These are phyloP conservation scores for Astatoreochromis straeleni DNA, from an alignment of 2,113 vertebrate species.

Conservation along the genomic window DNA sequence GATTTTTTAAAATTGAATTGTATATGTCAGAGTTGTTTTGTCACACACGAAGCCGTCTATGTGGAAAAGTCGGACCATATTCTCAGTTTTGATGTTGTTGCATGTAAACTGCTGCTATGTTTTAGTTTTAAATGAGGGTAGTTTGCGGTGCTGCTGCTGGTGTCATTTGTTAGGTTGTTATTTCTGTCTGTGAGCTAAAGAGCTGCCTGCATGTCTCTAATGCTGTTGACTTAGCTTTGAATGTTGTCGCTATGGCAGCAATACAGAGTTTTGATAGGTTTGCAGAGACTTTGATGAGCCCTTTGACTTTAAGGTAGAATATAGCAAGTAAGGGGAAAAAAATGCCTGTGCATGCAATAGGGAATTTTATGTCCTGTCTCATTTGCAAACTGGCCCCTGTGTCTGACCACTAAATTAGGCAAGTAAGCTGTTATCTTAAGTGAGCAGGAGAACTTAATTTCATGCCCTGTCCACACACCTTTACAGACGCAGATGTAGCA, in stretches of 20 bases:
- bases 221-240: constrained; percentile 46
- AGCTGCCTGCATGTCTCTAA: constrained; percentile 28
- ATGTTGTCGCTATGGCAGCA: constrained; percentile 62
- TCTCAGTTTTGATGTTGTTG: not conserved
- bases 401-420: constrained; percentile 14
- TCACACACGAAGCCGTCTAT: not conserved
- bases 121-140: not conserved
- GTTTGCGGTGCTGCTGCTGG: not conserved
- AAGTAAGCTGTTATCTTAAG: not conserved
- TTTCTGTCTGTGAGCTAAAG: constrained; percentile 43
- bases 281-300: not conserved
- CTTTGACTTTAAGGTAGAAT: not conserved
- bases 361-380: not conserved
- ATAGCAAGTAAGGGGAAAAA: not conserved
- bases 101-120: not conserved
- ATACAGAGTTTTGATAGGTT: constrained; percentile 18
- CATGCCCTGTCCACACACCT: constrained; percentile 27
- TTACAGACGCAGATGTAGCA: not conserved
- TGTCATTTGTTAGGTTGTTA: constrained; percentile 38
- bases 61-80: not conserved
- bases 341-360: not conserved
- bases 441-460: constrained; percentile 20
- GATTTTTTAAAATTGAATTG: not conserved
- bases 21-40: not conserved
- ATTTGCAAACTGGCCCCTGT: not conserved